Evolutionary conservation across 2,113 vertebrate species (phyloP).

Genomic region (Sinocyclocheilus maitianheensis): DNA sequence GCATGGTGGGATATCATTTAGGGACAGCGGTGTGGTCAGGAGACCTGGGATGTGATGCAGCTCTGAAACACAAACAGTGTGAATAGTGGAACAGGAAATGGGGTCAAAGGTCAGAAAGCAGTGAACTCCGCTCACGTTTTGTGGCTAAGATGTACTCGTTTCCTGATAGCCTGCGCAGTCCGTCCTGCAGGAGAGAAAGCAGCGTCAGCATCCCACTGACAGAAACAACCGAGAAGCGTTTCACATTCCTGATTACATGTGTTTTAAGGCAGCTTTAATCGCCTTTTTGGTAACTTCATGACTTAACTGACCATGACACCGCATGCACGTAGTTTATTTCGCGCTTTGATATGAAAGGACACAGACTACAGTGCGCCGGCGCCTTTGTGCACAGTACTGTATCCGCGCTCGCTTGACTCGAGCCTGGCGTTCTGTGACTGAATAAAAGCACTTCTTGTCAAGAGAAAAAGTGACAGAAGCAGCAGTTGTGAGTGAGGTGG

Average conservation of each 20-base stretch:
- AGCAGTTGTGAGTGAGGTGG: too few relatives aligned
- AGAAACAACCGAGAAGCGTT: not conserved
- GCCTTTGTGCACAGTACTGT: too few relatives aligned
- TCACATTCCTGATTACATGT: not conserved
- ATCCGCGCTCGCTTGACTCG: too few relatives aligned
- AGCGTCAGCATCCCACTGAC: not conserved
- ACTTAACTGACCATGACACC: too few relatives aligned
- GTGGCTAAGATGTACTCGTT: conserved; percentile 89
- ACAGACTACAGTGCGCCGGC: too few relatives aligned
- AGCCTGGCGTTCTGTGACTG: too few relatives aligned
- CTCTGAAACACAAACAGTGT: conserved; percentile 68
- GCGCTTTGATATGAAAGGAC: too few relatives aligned
- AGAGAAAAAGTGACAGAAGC: too few relatives aligned
- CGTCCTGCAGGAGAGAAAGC: conserved; percentile 79
- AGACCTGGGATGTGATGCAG: conserved; percentile 81
- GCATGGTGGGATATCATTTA: conserved; percentile 86
- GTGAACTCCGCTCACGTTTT: conserved; percentile 82
- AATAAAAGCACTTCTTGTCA: too few relatives aligned
- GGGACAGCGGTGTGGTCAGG: conserved; percentile 78
- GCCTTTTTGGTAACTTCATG: too few relatives aligned
- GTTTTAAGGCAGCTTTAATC: too few relatives aligned
- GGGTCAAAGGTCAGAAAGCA: not conserved
- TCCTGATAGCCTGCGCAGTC: conserved; percentile 90
- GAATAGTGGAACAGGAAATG: not conserved
- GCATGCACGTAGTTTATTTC: too few relatives aligned